A percentile compares a stretch with the other conserved stretches of the same genome.
Evolutionary conservation across 2,113 vertebrate species (phyloP).

Genomic region (Tamias sibiricus): DNA sequence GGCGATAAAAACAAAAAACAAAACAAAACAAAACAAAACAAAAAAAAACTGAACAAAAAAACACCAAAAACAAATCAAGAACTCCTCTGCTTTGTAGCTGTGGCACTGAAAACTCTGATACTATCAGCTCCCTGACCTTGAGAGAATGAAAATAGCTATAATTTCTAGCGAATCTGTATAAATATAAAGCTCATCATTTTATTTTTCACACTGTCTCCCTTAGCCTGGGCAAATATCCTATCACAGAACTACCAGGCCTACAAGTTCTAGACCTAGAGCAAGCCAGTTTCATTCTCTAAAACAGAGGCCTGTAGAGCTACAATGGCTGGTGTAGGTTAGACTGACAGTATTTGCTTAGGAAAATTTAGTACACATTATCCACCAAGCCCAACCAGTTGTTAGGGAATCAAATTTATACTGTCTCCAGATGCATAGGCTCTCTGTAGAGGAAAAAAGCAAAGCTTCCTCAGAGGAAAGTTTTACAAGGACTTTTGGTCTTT

Average conservation of each 20-base stretch:
- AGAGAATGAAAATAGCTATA: neutral
- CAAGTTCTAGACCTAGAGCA: neutral
- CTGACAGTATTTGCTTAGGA: neutral
- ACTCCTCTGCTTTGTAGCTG: neutral
- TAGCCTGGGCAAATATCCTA: neutral
- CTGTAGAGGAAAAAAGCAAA: neutral
- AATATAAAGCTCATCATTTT: neutral
- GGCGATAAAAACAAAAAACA: neutral
- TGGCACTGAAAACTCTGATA: neutral
- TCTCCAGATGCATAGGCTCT: neutral
- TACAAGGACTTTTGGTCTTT: neutral
- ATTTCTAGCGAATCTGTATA: neutral
- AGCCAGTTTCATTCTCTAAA: neutral
- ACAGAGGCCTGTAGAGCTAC: neutral
- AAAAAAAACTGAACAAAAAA: neutral
- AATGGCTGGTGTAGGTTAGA: too few species aligned
- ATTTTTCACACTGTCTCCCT: neutral
- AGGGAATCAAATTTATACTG: neutral
- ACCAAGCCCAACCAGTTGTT: neutral
- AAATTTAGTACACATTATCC: neutral
- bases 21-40: too few species aligned
- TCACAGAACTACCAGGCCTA: neutral
- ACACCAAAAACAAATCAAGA: conserved; percentile 10
- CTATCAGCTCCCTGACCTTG: neutral
- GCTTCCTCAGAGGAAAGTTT: neutral